Evolutionary conservation across 1,140 invertebrate genomes (phyloP).

Genomic region (Temnothorax nylanderi): DNA sequence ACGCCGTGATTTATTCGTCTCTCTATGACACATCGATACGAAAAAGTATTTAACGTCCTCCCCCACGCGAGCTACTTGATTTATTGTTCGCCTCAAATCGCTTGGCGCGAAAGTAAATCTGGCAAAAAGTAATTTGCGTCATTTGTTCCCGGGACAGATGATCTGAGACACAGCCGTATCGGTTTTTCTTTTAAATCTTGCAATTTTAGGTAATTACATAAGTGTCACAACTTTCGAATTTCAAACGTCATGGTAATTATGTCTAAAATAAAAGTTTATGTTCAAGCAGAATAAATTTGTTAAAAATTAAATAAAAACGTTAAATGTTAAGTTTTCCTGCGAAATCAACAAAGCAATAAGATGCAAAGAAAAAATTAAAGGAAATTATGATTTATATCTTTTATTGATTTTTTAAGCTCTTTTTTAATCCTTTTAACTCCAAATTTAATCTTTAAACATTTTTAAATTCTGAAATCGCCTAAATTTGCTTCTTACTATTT

Average conservation of each 20-base stretch:
- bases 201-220: not conserved
- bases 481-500: not conserved
- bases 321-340: not conserved
- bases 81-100: slow-evolving; percentile 34
- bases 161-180: not conserved
- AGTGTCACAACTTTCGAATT: not conserved
- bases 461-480: not conserved
- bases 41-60: slow-evolving; percentile 25
- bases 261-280: not conserved
- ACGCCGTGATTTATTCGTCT: slow-evolving; percentile 40
- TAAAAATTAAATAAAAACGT: not conserved
- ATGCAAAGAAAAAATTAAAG: not conserved
- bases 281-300: too few relatives aligned
- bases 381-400: not conserved
- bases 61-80: slow-evolving; percentile 3
- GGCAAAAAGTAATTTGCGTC: slow-evolving; percentile 12
- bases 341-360: not conserved
- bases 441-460: not conserved
- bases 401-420: not conserved
- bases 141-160: not conserved
- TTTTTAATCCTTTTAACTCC: not conserved
- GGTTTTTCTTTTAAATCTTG: not conserved
- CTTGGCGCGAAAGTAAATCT: not conserved
- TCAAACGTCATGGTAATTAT: not conserved
- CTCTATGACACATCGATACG: slow-evolving; percentile 45